Conservation (phyloP, 2,888 invertebrate genomes). For the Mimas tiliae region DNA sequence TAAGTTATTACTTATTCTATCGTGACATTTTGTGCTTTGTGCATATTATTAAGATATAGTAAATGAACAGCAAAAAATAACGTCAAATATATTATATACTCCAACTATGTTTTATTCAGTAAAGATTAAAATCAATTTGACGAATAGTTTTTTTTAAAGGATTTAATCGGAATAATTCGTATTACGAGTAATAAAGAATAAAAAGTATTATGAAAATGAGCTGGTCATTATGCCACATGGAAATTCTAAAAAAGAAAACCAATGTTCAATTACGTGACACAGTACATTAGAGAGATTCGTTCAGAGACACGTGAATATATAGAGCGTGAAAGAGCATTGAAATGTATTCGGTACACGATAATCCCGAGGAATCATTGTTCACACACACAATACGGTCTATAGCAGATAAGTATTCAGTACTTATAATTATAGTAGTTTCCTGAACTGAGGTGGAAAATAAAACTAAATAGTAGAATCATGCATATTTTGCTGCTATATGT, state of each 20-base stretch:
- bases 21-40: conserved; percentile 18
- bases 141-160: too few relatives aligned
- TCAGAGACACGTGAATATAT: conserved; percentile 27
- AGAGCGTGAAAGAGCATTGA: conserved; percentile 26
- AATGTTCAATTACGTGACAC: background rate
- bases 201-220: too few relatives aligned
- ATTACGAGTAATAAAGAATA: too few relatives aligned
- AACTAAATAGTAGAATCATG: too few relatives aligned
- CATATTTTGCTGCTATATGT: too few relatives aligned
- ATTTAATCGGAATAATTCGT: too few relatives aligned
- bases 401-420: background rate
- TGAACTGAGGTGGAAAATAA: too few relatives aligned
- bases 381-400: background rate
- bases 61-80: too few relatives aligned
- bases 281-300: conserved; percentile 26
- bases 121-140: too few relatives aligned
- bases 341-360: background rate
- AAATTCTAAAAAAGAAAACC: background rate
- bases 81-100: too few relatives aligned
- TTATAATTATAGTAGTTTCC: too few relatives aligned
- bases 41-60: background rate
- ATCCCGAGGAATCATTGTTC: background rate
- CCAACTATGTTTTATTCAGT: too few relatives aligned
- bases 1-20: background rate
- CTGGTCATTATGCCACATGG: background rate